These are phyloP conservation scores for Leptinotarsa haldemani DNA, from an alignment of 2,888 invertebrate species.

Conservation along the genomic window DNA sequence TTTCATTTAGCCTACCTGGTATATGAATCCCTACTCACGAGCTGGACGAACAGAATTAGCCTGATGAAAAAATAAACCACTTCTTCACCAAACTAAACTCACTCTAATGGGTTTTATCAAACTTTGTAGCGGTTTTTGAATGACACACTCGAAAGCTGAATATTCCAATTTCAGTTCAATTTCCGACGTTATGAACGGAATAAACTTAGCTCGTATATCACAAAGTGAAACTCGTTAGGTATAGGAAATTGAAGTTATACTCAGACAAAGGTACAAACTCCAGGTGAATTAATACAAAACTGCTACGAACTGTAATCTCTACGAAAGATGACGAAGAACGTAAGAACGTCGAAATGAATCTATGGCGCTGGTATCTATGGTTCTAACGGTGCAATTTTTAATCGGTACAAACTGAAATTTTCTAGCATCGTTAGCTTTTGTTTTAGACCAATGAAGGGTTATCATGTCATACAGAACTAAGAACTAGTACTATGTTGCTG, in stretches of 20 bases:
- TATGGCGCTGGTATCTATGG: background rate
- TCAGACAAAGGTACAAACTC: conserved; percentile 21
- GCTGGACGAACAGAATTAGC: too few relatives aligned
- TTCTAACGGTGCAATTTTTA: too few relatives aligned
- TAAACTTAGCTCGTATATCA: conserved; percentile 23
- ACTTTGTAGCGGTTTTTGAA: conserved; percentile 11
- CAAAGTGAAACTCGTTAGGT: conserved; percentile 24
- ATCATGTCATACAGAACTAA: too few relatives aligned
- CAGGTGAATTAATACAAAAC: conserved; percentile 7
- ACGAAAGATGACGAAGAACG: background rate
- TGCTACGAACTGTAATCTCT: background rate
- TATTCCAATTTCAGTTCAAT: conserved; percentile 22
- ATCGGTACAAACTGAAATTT: too few relatives aligned
- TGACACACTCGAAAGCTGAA: conserved; percentile 8
- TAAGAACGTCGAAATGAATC: background rate
- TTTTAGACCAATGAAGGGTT: too few relatives aligned
- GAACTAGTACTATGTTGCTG: too few relatives aligned
- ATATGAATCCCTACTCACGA: too few relatives aligned
- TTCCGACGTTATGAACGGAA: conserved; percentile 23
- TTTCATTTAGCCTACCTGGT: too few relatives aligned
- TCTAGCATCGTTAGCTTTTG: too few relatives aligned
- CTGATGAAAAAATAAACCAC: background rate
- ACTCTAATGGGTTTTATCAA: background rate
- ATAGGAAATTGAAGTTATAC: conserved; percentile 20
- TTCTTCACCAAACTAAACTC: background rate